Conservation (phyloP, 2,113 vertebrate genomes). For the Glareola pratincola region DNA sequence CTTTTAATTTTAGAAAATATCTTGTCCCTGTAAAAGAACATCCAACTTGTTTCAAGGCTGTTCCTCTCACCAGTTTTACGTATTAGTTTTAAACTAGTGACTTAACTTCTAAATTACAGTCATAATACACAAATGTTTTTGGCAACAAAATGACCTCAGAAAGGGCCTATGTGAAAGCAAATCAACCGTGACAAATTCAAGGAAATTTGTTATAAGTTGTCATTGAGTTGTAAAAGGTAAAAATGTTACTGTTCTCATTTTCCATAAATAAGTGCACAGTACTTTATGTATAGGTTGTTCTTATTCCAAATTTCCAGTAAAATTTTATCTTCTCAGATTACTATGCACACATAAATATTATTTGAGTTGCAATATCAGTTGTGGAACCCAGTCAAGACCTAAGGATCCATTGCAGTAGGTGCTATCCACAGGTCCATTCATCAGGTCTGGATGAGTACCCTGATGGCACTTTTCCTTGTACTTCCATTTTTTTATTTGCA, state of each 20-base stretch:
- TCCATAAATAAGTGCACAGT: not conserved
- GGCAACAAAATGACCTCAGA: not conserved
- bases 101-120: not conserved
- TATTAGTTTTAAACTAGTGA: not conserved
- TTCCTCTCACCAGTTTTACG: not conserved
- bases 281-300: not conserved
- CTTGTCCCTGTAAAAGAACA: not conserved
- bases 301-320: not conserved
- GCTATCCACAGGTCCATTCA: not conserved
- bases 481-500: not conserved
- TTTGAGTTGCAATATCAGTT: not conserved
- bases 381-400: accelerated
- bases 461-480: not conserved
- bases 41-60: not conserved
- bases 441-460: not conserved
- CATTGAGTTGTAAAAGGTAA: not conserved
- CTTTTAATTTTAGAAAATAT: not conserved
- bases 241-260: not conserved
- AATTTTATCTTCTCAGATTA: not conserved
- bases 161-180: not conserved
- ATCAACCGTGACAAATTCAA: not conserved
- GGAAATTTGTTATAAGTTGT: not conserved
- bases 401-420: not conserved
- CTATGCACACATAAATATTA: not conserved
- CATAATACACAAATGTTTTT: not conserved